These are phyloP conservation scores for Trichogramma pretiosum DNA, from an alignment of 1,140 invertebrate species.

Conservation along the genomic window DNA sequence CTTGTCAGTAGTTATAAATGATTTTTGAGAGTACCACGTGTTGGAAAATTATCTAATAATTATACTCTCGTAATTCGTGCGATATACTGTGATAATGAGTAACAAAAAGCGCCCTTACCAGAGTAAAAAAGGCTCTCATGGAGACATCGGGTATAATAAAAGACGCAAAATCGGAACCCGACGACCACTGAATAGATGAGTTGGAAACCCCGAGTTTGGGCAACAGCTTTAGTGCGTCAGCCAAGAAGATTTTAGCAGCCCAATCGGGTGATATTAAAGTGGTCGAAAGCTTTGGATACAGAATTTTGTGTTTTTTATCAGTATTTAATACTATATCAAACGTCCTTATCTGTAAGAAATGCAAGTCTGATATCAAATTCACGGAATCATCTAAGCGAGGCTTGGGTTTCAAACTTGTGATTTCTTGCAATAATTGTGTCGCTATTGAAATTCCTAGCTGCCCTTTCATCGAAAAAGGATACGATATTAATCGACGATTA, in stretches of 20 bases:
- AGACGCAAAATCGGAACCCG: slow-evolving; percentile 5
- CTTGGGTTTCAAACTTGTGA: slow-evolving; percentile 17
- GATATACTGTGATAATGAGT: too few species aligned
- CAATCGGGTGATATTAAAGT: slow-evolving; percentile 14
- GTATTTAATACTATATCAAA: slow-evolving; percentile 16
- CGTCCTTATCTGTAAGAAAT: slow-evolving; percentile 16
- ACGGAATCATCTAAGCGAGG: slow-evolving; percentile 10
- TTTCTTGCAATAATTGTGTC: slow-evolving; percentile 8
- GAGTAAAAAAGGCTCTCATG: too few species aligned
- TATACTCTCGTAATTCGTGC: too few species aligned
- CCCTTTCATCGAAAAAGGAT: slow-evolving; percentile 19
- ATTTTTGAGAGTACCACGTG: too few species aligned
- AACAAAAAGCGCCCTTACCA: too few species aligned
- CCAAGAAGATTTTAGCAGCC: slow-evolving; percentile 17
- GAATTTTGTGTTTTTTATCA: slow-evolving; percentile 14
- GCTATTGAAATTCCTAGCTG: slow-evolving; percentile 9
- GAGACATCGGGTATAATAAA: too few species aligned
- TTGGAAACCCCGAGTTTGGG: slow-evolving; percentile 13
- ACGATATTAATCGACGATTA: slow-evolving; percentile 20
- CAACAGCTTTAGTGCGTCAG: slow-evolving; percentile 13
- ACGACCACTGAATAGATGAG: slow-evolving; percentile 13
- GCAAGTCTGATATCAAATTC: slow-evolving; percentile 15
- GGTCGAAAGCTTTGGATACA: slow-evolving; percentile 12
- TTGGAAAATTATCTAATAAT: too few species aligned
- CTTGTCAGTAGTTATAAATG: too few species aligned